Evolutionary conservation across 2,797 vertebrate species (phyloP), one percentile per base, ranked within the genome.

Genomic region (Rhinoraja longicauda): DNA sequence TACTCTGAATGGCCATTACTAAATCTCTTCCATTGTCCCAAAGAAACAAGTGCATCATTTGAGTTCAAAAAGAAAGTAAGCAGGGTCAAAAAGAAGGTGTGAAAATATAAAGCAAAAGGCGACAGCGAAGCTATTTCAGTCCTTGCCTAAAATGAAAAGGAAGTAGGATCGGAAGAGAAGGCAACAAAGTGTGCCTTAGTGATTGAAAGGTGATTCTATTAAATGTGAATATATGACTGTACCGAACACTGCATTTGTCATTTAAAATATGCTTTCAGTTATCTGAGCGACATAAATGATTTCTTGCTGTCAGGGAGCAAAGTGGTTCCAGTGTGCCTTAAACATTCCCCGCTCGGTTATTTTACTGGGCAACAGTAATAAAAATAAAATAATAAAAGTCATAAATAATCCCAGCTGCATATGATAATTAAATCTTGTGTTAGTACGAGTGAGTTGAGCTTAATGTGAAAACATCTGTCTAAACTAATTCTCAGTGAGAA

Each of bases 1-100:
- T 94, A 93, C 93, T 95, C 93, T 93, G 93, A 94, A 95, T 94
- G 94, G n/a, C 93, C 95, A 94, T 86, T 93, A 73, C 93, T 93
- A n/a, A 26, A 57, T 93, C 88, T 93, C 93, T 91, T 94, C 94
- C 93, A 93, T 91, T 94, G 62, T 94, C 94, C 94, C 94, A 94
- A 90, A 62, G 57, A 93, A 93, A 93, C 62, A 36, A 78, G 53
- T 79, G 73, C 78, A 91, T 81, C 64, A 62, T 53, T n/a, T 32
- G n/a, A 91, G 84, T 82, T 75, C 57, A 94, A 94, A 0, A 92
- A 73, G 72, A 92, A 75, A 92, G 73, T 92, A 39, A 53, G 5
- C 70, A 92, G 70, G 24, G 90, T 73, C 90, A 92, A 92, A 67
- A n/a, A 75, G 39, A 73, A 86, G 39, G 70, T 72, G 70, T 75